These are phyloP conservation scores for Tipula lateralis DNA, from an alignment of 2,888 invertebrate genomes.

Conservation along the genomic window DNA sequence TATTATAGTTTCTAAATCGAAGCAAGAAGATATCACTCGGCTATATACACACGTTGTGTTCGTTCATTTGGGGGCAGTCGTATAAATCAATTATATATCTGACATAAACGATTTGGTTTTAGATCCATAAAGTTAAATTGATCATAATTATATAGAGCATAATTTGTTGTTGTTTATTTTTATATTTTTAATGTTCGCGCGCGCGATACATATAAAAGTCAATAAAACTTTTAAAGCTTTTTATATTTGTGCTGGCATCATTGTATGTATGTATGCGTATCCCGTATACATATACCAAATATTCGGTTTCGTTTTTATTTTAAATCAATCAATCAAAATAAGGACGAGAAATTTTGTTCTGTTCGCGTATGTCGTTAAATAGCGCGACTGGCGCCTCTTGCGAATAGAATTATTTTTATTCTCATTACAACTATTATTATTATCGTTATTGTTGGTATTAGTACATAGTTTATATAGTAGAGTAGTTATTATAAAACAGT, in stretches of 20 bases:
- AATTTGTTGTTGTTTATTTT: background rate
- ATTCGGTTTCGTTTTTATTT: background rate
- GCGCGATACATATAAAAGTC: background rate
- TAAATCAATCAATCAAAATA: conserved; percentile 4
- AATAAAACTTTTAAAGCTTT: background rate
- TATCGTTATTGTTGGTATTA: background rate
- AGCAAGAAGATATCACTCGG: no score
- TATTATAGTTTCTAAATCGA: no score
- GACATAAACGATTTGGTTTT: background rate
- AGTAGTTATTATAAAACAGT: background rate
- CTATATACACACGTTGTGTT: no score
- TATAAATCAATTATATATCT: background rate
- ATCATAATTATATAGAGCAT: background rate
- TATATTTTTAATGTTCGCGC: background rate
- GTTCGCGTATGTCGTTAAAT: background rate
- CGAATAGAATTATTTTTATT: background rate
- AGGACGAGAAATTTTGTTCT: background rate
- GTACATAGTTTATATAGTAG: background rate
- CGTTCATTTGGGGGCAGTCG: background rate
- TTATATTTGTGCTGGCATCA: background rate
- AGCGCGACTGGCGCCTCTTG: background rate
- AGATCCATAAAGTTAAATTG: background rate
- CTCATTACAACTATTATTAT: background rate
- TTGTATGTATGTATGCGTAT: background rate
- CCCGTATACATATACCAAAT: background rate